Evolutionary conservation across 2,113 vertebrate genomes (phyloP).

Genomic region (Amphiprion ocellaris): DNA sequence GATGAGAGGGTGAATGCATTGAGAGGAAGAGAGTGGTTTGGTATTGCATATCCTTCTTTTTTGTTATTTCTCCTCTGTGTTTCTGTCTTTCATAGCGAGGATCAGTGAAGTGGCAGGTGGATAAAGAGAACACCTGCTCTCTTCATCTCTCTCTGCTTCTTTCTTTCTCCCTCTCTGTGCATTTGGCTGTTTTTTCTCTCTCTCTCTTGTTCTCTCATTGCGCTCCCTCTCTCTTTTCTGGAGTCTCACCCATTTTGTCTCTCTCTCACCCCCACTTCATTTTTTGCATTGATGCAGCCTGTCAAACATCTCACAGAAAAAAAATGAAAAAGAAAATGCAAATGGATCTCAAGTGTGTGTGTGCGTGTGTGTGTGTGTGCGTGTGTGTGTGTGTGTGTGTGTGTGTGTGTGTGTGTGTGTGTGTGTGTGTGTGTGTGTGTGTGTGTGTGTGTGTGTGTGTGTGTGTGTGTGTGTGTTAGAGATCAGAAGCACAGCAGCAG

Average conservation of each 20-base stretch:
- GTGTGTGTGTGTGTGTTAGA: slow-evolving; percentile 47
- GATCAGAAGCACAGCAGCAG: slow-evolving; percentile 70
- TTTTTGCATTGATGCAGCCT: slow-evolving; percentile 69
- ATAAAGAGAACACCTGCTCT: slow-evolving; percentile 82
- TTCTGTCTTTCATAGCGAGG: slow-evolving; percentile 69
- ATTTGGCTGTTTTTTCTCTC: slow-evolving; percentile 17
- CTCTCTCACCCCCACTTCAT: slow-evolving; percentile 49
- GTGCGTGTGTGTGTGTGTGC: slow-evolving; percentile 41
- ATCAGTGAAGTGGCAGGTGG: slow-evolving; percentile 82
- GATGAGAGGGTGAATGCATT: slow-evolving; percentile 51
- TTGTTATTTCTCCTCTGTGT: slow-evolving; percentile 62
- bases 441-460: slow-evolving; percentile 44
- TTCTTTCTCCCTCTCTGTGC: slow-evolving; percentile 30
- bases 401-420: slow-evolving; percentile 43
- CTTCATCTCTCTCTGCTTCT: slow-evolving; percentile 68
- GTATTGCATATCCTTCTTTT: slow-evolving; percentile 71
- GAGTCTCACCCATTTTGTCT: slow-evolving; percentile 68
- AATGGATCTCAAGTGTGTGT: slow-evolving; percentile 69
- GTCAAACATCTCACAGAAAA: slow-evolving; percentile 63
- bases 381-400: slow-evolving; percentile 37
- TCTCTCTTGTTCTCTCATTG: slow-evolving; percentile 47
- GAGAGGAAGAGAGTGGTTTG: slow-evolving; percentile 61
- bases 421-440: slow-evolving; percentile 40
- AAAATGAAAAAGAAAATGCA: slow-evolving; percentile 55
- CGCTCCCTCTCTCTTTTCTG: slow-evolving; percentile 49